These are phyloP conservation scores for Chrysogorgia sp. DNA, from an alignment of 92 coral and sea anemone species.

Conservation along the genomic window DNA sequence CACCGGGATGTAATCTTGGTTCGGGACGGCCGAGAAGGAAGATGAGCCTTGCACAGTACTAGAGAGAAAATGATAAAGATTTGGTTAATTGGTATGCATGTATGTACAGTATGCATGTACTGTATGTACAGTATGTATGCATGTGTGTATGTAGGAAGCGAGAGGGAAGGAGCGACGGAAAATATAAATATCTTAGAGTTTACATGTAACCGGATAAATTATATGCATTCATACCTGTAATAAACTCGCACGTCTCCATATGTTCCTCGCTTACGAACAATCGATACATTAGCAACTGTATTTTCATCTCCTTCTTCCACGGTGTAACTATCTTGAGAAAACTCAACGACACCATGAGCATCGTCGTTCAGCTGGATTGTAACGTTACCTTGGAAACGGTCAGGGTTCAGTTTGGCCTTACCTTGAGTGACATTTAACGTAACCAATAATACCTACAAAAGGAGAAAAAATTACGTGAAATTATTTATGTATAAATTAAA, in stretches of 20 bases:
- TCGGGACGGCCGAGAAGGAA: conserved; percentile 58
- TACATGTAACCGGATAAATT: not conserved
- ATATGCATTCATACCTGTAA: conserved; percentile 65
- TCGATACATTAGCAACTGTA: conserved; percentile 62
- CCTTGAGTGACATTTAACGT: conserved; percentile 66
- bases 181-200: no score
- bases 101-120: no score
- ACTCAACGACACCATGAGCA: conserved; percentile 91
- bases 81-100: not conserved
- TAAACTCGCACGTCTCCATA: conserved; percentile 75
- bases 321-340: conserved; percentile 63
- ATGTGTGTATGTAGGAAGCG: no score
- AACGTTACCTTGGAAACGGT: conserved; percentile 70
- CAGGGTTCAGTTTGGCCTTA: conserved; percentile 67
- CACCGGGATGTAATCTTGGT: conserved; percentile 70
- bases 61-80: not conserved
- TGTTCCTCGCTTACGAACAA: conserved; percentile 73
- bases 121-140: no score
- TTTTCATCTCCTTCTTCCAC: conserved; percentile 61
- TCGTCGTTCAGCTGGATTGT: conserved; percentile 80
- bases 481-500: no score
- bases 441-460: conserved; percentile 24
- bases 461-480: not conserved
- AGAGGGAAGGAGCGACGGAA: no score
- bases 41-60: conserved; percentile 64